Percentiles rank a stretch among this genome's conserved stretches.
Evolutionary conservation across 2,797 vertebrate genomes (phyloP).

Genomic region (Monodelphis domestica): DNA sequence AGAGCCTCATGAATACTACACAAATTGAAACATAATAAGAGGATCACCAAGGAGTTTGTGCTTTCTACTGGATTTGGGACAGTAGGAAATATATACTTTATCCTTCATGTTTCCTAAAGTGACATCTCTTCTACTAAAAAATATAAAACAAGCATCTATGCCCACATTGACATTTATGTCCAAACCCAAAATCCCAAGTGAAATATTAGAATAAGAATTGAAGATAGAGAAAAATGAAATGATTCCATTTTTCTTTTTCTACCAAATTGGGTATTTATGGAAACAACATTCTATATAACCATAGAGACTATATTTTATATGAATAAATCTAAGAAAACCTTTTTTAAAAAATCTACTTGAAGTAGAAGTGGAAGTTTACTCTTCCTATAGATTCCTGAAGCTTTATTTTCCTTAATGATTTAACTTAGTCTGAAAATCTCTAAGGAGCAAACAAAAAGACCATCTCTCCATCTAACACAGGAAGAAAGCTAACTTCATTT

Average conservation of each 20-base stretch:
- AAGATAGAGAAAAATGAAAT: slow-evolving; percentile 29
- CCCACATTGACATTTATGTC: neutral
- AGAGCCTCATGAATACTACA: neutral
- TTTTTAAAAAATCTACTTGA: slow-evolving; percentile 68
- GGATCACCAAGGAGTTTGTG: too few species aligned
- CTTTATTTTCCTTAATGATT: slow-evolving; percentile 69
- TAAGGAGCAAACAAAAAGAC: slow-evolving; percentile 68
- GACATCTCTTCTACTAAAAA: neutral
- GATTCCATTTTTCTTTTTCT: slow-evolving; percentile 8
- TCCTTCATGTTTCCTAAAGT: neutral
- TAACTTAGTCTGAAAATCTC: slow-evolving; percentile 63
- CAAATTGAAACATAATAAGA: too few species aligned
- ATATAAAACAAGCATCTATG: slow-evolving; percentile 6
- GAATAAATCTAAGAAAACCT: slow-evolving; percentile 72
- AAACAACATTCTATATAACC: neutral
- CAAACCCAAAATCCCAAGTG: slow-evolving; percentile 36
- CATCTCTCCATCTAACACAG: slow-evolving; percentile 64
- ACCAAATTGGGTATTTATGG: slow-evolving; percentile 39
- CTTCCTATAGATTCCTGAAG: slow-evolving; percentile 72
- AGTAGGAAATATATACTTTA: neutral
- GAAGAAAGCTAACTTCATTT: slow-evolving; percentile 76
- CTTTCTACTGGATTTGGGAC: neutral
- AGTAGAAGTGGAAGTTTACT: slow-evolving; percentile 73
- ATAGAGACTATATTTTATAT: slow-evolving; percentile 69
- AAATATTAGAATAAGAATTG: slow-evolving; percentile 14